phyloP scores from a whole-genome alignment of 1,140 invertebrate species.

The Euglossa dilemma region DNA sequence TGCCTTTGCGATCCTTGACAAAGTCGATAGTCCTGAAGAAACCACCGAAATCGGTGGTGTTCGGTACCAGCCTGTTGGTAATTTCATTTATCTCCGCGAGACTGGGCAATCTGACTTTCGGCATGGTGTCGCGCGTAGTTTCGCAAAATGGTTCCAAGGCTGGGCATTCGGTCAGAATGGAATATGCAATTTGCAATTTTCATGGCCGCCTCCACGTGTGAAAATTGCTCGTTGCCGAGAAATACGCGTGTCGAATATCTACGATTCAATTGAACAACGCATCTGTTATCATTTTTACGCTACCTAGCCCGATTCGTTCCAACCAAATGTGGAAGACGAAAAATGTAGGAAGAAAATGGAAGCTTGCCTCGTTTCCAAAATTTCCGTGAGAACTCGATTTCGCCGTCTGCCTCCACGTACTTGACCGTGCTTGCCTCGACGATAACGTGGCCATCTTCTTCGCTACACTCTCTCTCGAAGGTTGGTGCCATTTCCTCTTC shows the following conservation, averaged over 20 bases:
- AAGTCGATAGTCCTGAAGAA: constrained; percentile 46
- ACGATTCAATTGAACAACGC: constrained; percentile 1
- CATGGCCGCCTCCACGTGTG: constrained; percentile 60
- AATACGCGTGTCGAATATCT: constrained; percentile 41
- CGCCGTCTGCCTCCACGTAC: constrained; percentile 61
- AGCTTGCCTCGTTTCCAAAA: constrained; percentile 36
- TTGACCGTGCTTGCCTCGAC: constrained; percentile 48
- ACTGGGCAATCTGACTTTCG: constrained; percentile 42
- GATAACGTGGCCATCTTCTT: constrained; percentile 49
- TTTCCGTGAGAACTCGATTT: constrained; percentile 57
- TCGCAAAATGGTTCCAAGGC: not conserved
- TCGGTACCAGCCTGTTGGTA: constrained; percentile 39
- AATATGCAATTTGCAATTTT: constrained; percentile 67
- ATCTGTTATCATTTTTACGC: not conserved
- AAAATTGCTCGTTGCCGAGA: constrained; percentile 2
- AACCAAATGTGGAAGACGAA: too few relatives aligned
- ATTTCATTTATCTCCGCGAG: constrained; percentile 57
- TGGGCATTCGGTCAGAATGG: not conserved
- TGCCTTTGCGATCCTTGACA: constrained; percentile 40
- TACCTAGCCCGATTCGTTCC: not conserved
- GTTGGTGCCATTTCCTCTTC: constrained; percentile 66
- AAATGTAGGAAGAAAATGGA: not conserved
- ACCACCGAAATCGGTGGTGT: constrained; percentile 54
- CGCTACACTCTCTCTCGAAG: constrained; percentile 47
- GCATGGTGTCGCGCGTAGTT: not conserved